Evolutionary conservation across 2,113 vertebrate species (phyloP).

Genomic region (Neotoma lepida): DNA sequence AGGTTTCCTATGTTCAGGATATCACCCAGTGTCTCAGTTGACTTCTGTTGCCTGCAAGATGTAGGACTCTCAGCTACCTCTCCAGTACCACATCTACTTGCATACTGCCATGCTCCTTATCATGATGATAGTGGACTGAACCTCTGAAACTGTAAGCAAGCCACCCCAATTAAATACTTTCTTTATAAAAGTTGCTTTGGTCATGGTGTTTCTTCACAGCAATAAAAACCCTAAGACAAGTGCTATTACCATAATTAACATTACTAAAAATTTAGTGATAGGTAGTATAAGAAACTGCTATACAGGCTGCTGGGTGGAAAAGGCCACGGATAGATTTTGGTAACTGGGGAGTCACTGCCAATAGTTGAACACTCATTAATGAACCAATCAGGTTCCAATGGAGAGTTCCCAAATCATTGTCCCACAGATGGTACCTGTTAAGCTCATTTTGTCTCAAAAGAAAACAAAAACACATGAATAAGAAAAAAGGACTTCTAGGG

Average conservation of each 20-base stretch:
- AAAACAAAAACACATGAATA: background rate
- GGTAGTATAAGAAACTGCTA: background rate
- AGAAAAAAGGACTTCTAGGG: background rate
- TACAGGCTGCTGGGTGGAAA: background rate
- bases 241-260: background rate
- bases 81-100: too few relatives aligned
- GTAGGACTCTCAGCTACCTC: too few relatives aligned
- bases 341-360: background rate
- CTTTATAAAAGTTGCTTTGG: too few relatives aligned
- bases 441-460: background rate
- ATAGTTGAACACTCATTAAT: background rate
- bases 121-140: too few relatives aligned
- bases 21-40: too few relatives aligned
- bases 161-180: too few relatives aligned
- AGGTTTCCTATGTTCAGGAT: too few relatives aligned
- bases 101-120: too few relatives aligned
- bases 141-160: too few relatives aligned
- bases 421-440: background rate
- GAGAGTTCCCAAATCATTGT: background rate
- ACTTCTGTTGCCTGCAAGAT: too few relatives aligned
- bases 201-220: too few relatives aligned
- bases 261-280: slow-evolving; percentile 4
- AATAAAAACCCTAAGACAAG: too few relatives aligned
- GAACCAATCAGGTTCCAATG: background rate
- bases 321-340: background rate